phyloP scores from a whole-genome alignment of 2,888 invertebrate genomes.

The Scaptomyza cyrtandrae region DNA sequence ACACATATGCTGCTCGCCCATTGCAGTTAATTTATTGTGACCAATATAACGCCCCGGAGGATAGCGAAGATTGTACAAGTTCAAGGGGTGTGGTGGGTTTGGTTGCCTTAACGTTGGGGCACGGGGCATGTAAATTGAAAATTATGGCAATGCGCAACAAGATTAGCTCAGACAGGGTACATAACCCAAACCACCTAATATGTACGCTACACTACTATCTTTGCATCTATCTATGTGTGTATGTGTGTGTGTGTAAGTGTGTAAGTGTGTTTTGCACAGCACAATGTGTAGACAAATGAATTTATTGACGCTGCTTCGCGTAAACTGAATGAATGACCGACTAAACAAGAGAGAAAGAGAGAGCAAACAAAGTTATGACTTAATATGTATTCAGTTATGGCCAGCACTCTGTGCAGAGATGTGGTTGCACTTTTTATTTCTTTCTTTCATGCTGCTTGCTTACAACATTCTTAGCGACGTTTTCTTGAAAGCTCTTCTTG shows the following conservation, averaged over 20 bases:
- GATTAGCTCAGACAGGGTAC: conserved; percentile 65
- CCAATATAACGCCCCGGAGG: conserved; percentile 43
- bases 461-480: background rate
- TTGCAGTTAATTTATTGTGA: conserved; percentile 66
- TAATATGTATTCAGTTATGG: conserved; percentile 58
- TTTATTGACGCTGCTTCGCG: conserved; percentile 59
- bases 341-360: conserved; percentile 17
- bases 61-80: conserved; percentile 11
- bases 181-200: conserved; percentile 12
- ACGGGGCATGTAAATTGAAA: conserved; percentile 75
- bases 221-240: background rate
- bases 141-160: conserved; percentile 80
- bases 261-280: too few relatives aligned
- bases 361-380: conserved; percentile 70
- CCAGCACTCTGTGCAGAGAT: conserved; percentile 5
- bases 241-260: too few relatives aligned
- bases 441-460: background rate
- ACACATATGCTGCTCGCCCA: conserved; percentile 38
- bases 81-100: background rate
- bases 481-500: background rate
- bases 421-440: background rate
- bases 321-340: conserved; percentile 64
- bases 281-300: conserved; percentile 56
- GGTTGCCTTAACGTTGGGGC: background rate
- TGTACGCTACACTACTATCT: conserved; percentile 1